Percentiles rank a stretch among this genome's conserved stretches.
These are phyloP conservation scores for Thamnophis elegans DNA, from an alignment of 2,797 vertebrate genomes.

Conservation along the genomic window DNA sequence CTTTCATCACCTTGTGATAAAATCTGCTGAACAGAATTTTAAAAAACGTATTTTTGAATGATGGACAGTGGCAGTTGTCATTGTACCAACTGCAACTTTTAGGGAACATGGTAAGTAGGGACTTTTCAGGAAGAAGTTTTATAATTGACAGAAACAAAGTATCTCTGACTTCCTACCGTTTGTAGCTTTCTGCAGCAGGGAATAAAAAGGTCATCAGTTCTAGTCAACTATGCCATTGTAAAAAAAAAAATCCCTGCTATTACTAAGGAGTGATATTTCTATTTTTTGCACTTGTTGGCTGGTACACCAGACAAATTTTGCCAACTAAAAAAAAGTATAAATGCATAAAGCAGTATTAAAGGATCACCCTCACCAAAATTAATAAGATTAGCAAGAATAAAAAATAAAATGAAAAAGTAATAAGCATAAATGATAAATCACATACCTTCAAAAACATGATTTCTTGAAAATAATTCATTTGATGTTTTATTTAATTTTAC, in stretches of 20 bases:
- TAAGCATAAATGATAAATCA: no score
- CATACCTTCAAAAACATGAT: no score
- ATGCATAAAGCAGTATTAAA: no score
- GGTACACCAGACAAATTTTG: no score
- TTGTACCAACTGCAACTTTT: not conserved
- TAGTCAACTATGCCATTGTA: not conserved
- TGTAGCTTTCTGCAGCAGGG: not conserved
- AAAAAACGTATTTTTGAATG: not conserved
- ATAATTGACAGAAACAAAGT: not conserved
- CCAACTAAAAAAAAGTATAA: no score
- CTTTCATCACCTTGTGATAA: not conserved
- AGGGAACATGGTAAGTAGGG: not conserved
- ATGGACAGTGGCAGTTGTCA: not conserved
- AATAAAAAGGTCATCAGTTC: not conserved
- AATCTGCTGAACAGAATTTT: conserved; percentile 7
- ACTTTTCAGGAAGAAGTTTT: not conserved
- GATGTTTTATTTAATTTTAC: no score
- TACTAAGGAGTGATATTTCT: not conserved
- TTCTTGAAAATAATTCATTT: no score
- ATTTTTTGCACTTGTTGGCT: no score
- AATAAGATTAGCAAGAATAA: no score
- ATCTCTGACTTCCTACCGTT: not conserved
- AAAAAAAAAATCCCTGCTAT: not conserved
- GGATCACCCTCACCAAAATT: no score
- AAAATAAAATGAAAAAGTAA: no score